These are phyloP conservation scores for Halcyon malimbica DNA, from an alignment of 2,113 vertebrate genomes.

Conservation along the genomic window DNA sequence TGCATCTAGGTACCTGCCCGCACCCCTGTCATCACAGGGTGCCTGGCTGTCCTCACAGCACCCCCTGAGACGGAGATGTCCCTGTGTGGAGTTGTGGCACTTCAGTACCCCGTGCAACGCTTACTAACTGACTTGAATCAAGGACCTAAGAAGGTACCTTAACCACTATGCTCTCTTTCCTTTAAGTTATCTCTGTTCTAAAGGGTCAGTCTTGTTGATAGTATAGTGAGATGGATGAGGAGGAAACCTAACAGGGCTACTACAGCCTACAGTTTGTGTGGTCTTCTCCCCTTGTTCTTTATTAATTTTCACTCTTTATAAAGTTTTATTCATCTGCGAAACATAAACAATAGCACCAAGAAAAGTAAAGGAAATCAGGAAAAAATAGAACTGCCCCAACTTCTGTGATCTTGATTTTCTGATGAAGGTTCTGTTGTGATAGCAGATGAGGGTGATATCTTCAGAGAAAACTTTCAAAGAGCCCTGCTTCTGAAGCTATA, in stretches of 20 bases:
- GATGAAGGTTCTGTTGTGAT: not conserved
- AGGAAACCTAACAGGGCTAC: fast-evolving
- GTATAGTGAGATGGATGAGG: not conserved
- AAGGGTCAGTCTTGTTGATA: not conserved
- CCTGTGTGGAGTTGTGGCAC: not conserved
- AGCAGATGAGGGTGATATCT: not conserved
- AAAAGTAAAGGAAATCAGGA: not conserved
- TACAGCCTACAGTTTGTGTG: not conserved
- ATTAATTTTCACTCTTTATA: not conserved
- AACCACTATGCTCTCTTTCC: not conserved
- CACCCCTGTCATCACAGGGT: not conserved
- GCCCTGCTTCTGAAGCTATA: not conserved
- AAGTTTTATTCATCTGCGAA: not conserved
- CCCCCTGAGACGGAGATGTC: not conserved
- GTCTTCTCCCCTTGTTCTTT: not conserved
- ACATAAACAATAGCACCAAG: not conserved
- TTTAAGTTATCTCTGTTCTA: not conserved
- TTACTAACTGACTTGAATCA: not conserved
- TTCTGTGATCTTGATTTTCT: not conserved
- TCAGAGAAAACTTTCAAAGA: not conserved
- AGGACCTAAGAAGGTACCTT: not conserved
- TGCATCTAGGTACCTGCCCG: not conserved
- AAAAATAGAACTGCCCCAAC: not conserved
- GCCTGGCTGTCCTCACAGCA: not conserved
- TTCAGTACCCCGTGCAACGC: not conserved